These are phyloP conservation scores for Peromyscus aztecus DNA, from an alignment of 2,797 vertebrate species.

Conservation along the genomic window DNA sequence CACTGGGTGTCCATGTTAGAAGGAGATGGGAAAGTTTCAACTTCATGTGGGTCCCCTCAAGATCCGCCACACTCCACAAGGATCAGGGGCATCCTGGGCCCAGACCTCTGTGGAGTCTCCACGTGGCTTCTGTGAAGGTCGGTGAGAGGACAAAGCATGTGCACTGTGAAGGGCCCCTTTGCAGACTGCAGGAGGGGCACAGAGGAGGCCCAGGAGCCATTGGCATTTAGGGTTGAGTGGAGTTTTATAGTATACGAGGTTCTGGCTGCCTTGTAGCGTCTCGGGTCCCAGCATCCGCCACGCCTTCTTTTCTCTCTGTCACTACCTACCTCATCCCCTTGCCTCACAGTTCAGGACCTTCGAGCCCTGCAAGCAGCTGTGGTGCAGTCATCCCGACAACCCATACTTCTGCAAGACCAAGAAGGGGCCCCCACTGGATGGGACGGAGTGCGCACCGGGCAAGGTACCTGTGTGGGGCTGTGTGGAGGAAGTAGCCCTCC, in stretches of 20 bases:
- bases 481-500: background rate
- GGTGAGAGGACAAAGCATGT: background rate
- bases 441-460: constrained; percentile 95
- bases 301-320: background rate
- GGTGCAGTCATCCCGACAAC: constrained; percentile 99
- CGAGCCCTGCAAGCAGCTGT: constrained; percentile 98
- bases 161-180: background rate
- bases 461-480: constrained; percentile 90
- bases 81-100: background rate
- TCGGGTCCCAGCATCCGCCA: background rate
- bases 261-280: background rate
- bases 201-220: background rate
- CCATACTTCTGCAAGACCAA: constrained; percentile 99
- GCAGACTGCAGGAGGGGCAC: background rate
- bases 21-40: background rate
- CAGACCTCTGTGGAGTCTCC: background rate
- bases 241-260: too few species aligned
- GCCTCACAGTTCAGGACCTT: constrained; percentile 95
- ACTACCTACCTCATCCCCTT: background rate
- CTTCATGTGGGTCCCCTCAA: background rate
- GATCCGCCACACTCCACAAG: rapidly evolving
- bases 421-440: constrained; percentile 98
- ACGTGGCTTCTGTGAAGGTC: background rate
- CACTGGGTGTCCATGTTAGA: background rate
- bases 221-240: background rate